Base-by-base conservation (phyloP, 2,888 invertebrate genomes). In the Micoletzkya japonica region DNA sequence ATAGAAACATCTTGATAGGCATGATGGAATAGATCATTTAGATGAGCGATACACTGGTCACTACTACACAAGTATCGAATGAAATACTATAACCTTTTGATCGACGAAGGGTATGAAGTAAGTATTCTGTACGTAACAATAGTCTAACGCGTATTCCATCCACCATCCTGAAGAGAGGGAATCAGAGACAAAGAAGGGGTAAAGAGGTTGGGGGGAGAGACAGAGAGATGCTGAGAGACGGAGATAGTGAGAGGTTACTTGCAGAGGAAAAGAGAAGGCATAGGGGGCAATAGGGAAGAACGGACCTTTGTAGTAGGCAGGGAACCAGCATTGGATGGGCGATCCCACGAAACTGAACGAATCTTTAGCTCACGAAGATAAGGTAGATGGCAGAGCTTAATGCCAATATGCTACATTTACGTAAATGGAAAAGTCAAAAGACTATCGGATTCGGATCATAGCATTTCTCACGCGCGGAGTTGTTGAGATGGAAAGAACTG, bases 261-360 rank as follows among this genome's bases (percentile, higher is more conserved):
- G 20, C 28, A 37, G 34, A 56, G 32, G 24, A 32, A 30, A 32
- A 24, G 28, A 32, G 59, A 32, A 32, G 30, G 20, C 30, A 59
- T 10, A 24, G 30, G 32, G 24, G 34, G 34, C n/a, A n/a, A n/a
- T n/a, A n/a, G n/a, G 30, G 24, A 32, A 44, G 37, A 44, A 49
- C 17, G 39, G 49, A 76, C 87, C 87, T 71, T 86, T 86, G 79
- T 88, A 88, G 79, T 88, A 87, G 4, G 88, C 88, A 36, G 88
- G 88, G 74, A 88, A 87, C 88, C 88, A 88, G 81, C 88, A 88
- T 77, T 87, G 86, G 72, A 88, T 88, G 44, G 88, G 88, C 74
- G 87, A 86, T 39, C 88, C 88, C 44, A 88, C 87, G 83, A 88
- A 88, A 61, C 81, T 83, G 73, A 71, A 81, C 74, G 6, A 37